Conservation (phyloP, 2,113 vertebrate species). For the Cinclus cinclus region DNA sequence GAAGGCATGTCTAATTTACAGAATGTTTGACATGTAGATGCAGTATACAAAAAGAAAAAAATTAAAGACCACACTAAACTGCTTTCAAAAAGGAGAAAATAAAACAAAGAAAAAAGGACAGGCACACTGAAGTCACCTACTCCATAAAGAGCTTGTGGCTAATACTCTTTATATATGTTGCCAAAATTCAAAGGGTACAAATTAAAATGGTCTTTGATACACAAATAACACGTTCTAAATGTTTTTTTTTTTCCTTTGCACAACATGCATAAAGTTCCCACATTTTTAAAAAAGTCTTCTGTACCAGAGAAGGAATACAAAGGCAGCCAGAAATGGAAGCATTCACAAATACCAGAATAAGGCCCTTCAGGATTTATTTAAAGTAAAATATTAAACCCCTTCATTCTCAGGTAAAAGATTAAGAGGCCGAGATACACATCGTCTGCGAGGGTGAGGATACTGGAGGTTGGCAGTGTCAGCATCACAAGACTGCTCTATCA, state of each 20-base stretch:
- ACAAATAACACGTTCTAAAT: constrained; percentile 41
- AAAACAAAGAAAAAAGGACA: background rate
- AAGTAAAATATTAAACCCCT: constrained; percentile 72
- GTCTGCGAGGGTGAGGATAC: constrained; percentile 82
- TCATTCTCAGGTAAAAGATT: constrained; percentile 83
- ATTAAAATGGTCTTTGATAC: constrained; percentile 46
- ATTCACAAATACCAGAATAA: constrained; percentile 64
- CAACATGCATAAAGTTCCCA: constrained; percentile 50
- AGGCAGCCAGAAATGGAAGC: constrained; percentile 63
- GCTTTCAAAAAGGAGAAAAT: background rate
- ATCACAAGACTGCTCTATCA: constrained; percentile 88
- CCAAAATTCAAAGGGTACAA: constrained; percentile 39
- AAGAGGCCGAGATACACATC: constrained; percentile 78
- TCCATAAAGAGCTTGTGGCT: background rate
- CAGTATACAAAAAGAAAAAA: background rate
- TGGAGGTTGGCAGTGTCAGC: constrained; percentile 81
- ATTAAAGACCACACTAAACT: background rate
- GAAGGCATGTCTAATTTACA: constrained; percentile 4
- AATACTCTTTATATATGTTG: constrained; percentile 2
- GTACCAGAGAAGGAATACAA: constrained; percentile 43
- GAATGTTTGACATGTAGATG: constrained; percentile 29
- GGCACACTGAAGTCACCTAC: constrained; percentile 43
- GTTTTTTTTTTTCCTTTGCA: constrained; percentile 15
- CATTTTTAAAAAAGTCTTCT: constrained; percentile 32
- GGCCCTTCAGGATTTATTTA: constrained; percentile 53